Evolutionary conservation across 2,797 vertebrate genomes (phyloP), one percentile per base, ranked within the genome.

Genomic region (Muscicapa comitata): DNA sequence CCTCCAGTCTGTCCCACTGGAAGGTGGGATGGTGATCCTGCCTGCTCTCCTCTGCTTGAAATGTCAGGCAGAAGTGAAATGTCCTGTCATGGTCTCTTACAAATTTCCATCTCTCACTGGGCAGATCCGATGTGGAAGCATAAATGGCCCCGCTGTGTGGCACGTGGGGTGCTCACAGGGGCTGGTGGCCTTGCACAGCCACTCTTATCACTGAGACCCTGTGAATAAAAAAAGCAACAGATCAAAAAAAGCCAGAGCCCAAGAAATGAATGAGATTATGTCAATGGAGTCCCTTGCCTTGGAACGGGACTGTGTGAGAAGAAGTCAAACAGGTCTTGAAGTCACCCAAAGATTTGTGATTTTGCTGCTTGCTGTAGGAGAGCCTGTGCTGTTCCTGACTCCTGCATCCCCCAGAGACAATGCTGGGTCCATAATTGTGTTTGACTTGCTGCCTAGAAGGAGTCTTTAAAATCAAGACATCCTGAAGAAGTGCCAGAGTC

Each of bases 371-470:
- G 84, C 86, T 65, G 63, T 84, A 66, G 88, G n/a, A 83, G 61
- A 88, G 25, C 28, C n/a, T 12, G 1, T 47, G 62, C 73, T 63
- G 3, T 55, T n/a, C 78, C 51, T 84, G 70, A 38, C 25, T 83
- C 57, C 40, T 48, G 73, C 47, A 2, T 29, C 45, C 43, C 42
- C 74, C 29, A 4, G 70, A 12, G 31, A 15, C 17, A 17, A 12
- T 59, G 45, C 5, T n/a, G 40, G 71, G 55, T 89, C 74, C 74
- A 0, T 95, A 93, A 95, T 8, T 87, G 82, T 95, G 65, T 96
- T 92, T 96, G 91, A 78, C 88, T 94, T 95, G 43, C 59, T 88
- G 61, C 50, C 93, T 92, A 91, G 75, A 97, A 98, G 98, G 98
- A 98, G 84, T 98, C 98, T 89, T 84, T 97, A 38, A 96, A 94